These are phyloP conservation scores for Calcarius lapponicus DNA, from an alignment of 2,797 vertebrate species.

Conservation along the genomic window DNA sequence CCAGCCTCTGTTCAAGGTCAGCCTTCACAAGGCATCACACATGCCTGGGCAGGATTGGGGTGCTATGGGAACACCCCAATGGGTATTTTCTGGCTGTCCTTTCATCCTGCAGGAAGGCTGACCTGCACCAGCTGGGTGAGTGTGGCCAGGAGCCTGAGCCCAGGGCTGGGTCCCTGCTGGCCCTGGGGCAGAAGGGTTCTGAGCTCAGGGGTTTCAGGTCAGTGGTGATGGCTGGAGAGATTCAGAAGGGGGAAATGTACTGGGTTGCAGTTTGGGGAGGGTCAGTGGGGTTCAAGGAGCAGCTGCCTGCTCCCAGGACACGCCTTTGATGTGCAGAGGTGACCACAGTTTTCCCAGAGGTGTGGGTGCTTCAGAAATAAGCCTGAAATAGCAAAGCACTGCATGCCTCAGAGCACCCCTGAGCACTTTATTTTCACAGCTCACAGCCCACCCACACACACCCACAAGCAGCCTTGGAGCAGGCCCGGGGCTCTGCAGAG, in stretches of 20 bases:
- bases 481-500: neutral
- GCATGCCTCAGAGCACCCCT: neutral
- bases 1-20: neutral
- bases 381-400: neutral
- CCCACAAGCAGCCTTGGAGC: neutral
- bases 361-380: neutral
- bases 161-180: neutral
- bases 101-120: neutral
- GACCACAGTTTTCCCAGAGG: neutral
- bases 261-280: neutral
- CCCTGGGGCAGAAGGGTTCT: neutral
- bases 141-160: neutral
- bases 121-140: neutral
- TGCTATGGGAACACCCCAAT: rapidly evolving
- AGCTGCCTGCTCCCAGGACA: neutral
- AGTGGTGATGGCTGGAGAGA: neutral
- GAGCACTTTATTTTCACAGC: conserved; percentile 40
- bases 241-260: rapidly evolving
- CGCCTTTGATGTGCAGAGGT: neutral
- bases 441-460: neutral
- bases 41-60: rapidly evolving
- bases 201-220: rapidly evolving
- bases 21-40: neutral
- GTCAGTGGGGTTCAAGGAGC: neutral
- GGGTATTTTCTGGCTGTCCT: neutral